Conservation (phyloP, 2,797 vertebrate genomes). For the Yasuhikotakia modesta region DNA sequence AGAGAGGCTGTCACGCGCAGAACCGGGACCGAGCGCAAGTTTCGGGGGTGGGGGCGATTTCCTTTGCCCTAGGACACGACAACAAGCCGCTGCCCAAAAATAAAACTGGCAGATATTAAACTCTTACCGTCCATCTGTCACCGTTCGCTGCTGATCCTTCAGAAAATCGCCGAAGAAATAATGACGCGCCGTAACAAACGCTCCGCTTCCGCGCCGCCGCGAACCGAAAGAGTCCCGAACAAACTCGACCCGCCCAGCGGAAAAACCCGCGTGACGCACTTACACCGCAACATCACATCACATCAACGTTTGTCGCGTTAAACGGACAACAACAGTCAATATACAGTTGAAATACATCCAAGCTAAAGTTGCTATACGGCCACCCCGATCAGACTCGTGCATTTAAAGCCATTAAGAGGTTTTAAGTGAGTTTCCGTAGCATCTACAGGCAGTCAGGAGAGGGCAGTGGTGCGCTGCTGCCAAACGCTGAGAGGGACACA, state of each 20-base stretch:
- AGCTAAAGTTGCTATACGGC: no score
- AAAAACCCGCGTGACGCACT: constrained; percentile 33
- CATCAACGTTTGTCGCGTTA: no score
- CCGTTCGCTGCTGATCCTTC: neutral
- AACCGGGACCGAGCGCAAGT: neutral
- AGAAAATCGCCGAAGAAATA: neutral
- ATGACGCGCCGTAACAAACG: neutral
- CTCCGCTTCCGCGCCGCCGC: neutral
- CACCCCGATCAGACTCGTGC: no score
- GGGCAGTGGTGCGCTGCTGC: no score
- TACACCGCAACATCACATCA: no score
- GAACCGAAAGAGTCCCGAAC: neutral
- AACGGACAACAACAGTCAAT: no score
- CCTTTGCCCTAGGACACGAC: neutral
- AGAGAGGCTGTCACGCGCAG: neutral
- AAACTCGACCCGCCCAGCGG: neutral
- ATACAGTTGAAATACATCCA: no score
- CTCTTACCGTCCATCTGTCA: constrained; percentile 36
- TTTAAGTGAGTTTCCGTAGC: no score
- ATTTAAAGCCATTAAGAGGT: no score
- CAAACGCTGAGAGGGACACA: no score
- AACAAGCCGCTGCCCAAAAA: neutral
- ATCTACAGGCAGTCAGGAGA: no score
- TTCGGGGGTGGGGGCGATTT: constrained; percentile 1
- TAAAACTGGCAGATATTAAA: neutral